Evolutionary conservation across 2,888 invertebrate genomes (phyloP).

Genomic region (Andrena marginata): DNA sequence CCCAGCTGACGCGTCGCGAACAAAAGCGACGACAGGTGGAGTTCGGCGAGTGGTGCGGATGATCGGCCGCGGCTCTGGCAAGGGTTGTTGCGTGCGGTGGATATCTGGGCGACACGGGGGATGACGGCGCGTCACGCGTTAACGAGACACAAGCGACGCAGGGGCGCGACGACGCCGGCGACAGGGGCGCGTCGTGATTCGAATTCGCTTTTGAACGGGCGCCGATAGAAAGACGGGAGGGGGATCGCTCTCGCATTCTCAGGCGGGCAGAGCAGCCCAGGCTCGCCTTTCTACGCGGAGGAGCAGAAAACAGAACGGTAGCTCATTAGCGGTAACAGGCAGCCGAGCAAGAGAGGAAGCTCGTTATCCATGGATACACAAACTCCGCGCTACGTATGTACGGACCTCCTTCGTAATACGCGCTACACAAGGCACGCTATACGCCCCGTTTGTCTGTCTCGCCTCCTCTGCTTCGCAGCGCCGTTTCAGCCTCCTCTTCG

Average conservation of each 20-base stretch:
- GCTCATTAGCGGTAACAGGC: constrained; percentile 83
- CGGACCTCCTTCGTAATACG: constrained; percentile 70
- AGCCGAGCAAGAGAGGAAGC: constrained; percentile 81
- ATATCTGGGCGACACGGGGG: constrained; percentile 1
- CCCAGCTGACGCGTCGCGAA: background rate
- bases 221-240: constrained; percentile 75
- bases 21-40: background rate
- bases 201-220: constrained; percentile 72
- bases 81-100: constrained; percentile 1
- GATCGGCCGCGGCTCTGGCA: constrained; percentile 15
- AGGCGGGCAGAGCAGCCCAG: constrained; percentile 31
- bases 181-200: constrained; percentile 20
- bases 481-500: background rate
- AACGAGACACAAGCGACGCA: constrained; percentile 9
- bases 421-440: constrained; percentile 41
- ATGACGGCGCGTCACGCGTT: constrained; percentile 24
- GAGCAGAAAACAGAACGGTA: constrained; percentile 80
- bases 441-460: constrained; percentile 35
- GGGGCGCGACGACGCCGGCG: background rate
- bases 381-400: constrained; percentile 68
- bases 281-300: constrained; percentile 61
- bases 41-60: constrained; percentile 6
- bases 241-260: constrained; percentile 64
- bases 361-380: constrained; percentile 82
- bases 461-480: constrained; percentile 9